Evolutionary conservation across 53 echinoderm and acorn worm species (phyloP).

Genomic region (Temnopleurus reevesii): DNA sequence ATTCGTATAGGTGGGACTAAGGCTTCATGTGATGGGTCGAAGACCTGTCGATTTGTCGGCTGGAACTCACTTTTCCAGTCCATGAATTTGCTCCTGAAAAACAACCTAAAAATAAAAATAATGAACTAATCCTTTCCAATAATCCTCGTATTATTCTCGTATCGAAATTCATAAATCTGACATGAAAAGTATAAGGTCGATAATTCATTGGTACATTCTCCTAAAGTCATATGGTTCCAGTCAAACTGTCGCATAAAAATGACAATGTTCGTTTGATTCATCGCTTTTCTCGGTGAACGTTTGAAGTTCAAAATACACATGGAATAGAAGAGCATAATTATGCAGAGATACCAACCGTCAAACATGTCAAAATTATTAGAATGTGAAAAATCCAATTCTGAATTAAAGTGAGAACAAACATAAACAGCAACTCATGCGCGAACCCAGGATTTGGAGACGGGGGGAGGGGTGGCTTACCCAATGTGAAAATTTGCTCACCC

Average conservation of each 20-base stretch:
- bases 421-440: too few relatives aligned
- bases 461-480: too few relatives aligned
- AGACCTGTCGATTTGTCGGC: too few relatives aligned
- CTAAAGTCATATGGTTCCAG: constrained; percentile 10
- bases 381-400: too few relatives aligned
- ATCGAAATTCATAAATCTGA: constrained; percentile 8
- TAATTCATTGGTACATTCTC: constrained; percentile 13
- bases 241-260: constrained; percentile 21
- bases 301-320: constrained; percentile 10
- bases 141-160: not conserved
- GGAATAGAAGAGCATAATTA: not conserved
- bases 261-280: constrained; percentile 27
- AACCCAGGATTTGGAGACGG: too few relatives aligned
- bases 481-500: too few relatives aligned
- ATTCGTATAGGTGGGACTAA: too few relatives aligned
- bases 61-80: not conserved
- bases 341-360: too few relatives aligned
- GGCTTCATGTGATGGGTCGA: too few relatives aligned
- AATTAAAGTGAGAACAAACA: too few relatives aligned
- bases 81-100: not conserved
- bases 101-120: not conserved
- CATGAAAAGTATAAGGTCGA: not conserved
- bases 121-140: not conserved
- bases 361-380: too few relatives aligned
- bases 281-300: not conserved